phyloP scores from a whole-genome alignment of 2,113 vertebrate genomes.

The Pomatostomus ruficeps region DNA sequence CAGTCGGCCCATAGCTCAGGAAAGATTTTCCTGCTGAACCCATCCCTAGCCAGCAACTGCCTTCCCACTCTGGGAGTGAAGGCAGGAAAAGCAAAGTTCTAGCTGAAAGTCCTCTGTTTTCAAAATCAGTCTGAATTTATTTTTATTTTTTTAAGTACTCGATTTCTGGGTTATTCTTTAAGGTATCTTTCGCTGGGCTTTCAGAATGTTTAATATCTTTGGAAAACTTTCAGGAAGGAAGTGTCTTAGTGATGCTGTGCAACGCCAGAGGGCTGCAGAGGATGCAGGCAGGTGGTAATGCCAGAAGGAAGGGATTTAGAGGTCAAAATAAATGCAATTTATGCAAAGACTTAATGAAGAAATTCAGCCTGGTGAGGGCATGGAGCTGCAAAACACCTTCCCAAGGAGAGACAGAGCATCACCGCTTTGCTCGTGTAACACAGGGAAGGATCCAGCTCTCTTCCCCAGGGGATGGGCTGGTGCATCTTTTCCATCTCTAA shows the following conservation, averaged over 20 bases:
- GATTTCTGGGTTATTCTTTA: not conserved
- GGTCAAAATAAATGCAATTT: not conserved
- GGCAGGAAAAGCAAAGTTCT: not conserved
- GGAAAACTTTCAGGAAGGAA: not conserved
- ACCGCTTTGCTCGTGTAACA: not conserved
- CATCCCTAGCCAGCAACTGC: not conserved
- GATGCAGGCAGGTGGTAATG: not conserved
- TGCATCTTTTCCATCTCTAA: conserved; percentile 49
- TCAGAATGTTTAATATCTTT: not conserved
- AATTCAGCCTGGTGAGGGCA: not conserved
- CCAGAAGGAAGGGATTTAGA: not conserved
- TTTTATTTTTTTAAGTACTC: not conserved
- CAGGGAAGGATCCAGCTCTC: not conserved
- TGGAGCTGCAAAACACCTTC: not conserved
- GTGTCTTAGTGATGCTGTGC: not conserved
- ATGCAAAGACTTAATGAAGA: not conserved
- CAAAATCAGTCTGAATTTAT: not conserved
- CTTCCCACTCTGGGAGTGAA: not conserved
- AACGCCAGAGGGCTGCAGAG: not conserved
- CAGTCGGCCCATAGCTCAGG: not conserved
- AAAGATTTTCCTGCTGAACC: not conserved
- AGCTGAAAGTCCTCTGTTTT: not conserved
- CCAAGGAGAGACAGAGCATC: not conserved
- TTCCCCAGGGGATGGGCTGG: not conserved
- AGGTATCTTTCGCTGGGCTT: not conserved